Base-by-base conservation (phyloP, 2,797 vertebrate genomes). In the Coregonus sp. region DNA sequence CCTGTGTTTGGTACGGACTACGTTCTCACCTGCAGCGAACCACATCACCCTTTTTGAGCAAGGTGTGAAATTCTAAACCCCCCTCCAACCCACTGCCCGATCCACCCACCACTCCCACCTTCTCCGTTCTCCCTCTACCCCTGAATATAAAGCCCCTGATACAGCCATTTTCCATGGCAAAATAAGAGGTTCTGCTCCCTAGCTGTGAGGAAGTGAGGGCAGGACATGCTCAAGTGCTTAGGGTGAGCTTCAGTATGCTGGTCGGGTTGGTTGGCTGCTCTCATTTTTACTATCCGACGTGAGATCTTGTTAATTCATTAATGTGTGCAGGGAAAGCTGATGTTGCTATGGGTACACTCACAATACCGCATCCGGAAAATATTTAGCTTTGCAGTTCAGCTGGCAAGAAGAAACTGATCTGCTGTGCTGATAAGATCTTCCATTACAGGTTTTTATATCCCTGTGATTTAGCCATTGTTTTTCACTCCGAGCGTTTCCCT, bases 321-420 rank as follows among this genome's bases (percentile, higher is more conserved):
- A 35, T 63, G 33, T 63, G 72, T 74, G 35, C 31, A 54, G 20
- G 35, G 56, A 25, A 74, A 74, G 20, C 72, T 25, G 56, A 63
- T 63, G 59, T 20, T 4, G n/a, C 6, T 20, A 47, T 9, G n/a
- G 56, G 33, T 37, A 25, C 35, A 37, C 59, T 61, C 20, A 25
- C 54, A 73, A 59, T n/a, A 73, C 29, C 56, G 3, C 29, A 20
- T 37, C 11, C 59, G n/a, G 72, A 65, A 25, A 47, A 47, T 9
- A 63, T 37, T 56, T n/a, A 20, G 59, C 2, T 72, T 54, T 73
- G 40, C 40, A 11, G 31, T 35, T 63, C 56, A 20, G 72, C 2
- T 35, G 4, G 54, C 29, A 61, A 35, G 16, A 20, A 61, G 35
- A 5, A 73, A 61, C 11, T 1, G 71, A 72, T 72, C 54, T 59